phyloP scores from a whole-genome alignment of 2,113 vertebrate species.

The Phrynosoma platyrhinos region DNA sequence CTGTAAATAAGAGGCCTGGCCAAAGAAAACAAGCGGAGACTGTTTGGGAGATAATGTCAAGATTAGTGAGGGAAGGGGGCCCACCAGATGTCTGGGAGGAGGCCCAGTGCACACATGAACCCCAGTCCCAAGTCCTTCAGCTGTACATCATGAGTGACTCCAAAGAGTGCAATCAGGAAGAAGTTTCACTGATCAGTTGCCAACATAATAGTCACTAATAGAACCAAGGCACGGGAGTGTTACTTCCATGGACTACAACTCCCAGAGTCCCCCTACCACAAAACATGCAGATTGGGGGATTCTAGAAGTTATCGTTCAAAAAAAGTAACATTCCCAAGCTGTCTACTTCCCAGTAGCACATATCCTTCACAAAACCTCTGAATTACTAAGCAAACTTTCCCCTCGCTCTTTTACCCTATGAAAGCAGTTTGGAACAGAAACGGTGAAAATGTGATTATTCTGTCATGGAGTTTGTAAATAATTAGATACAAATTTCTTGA shows the following conservation, averaged over 20 bases:
- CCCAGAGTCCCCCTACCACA: too few relatives aligned
- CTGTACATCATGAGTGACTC: not conserved
- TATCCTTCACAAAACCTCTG: fast-evolving
- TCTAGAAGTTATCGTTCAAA: not conserved
- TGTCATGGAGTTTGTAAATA: not conserved
- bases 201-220: not conserved
- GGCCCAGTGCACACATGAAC: constrained; percentile 41
- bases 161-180: not conserved
- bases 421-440: not conserved
- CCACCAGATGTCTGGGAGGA: constrained; percentile 59
- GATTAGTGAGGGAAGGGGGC: constrained; percentile 69
- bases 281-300: too few relatives aligned
- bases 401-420: not conserved
- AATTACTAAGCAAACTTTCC: not conserved
- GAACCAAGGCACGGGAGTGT: not conserved
- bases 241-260: too few relatives aligned
- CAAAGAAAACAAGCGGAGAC: constrained; percentile 76
- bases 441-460: not conserved
- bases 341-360: not conserved
- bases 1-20: constrained; percentile 74
- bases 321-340: not conserved
- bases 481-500: too few relatives aligned
- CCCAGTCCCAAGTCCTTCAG: constrained; percentile 25
- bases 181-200: constrained; percentile 10
- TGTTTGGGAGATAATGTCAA: constrained; percentile 77